A percentile compares a stretch with the other conserved stretches of the same genome.
phyloP scores from a whole-genome alignment of 2,888 invertebrate genomes.

The Diplolepis rosae region DNA sequence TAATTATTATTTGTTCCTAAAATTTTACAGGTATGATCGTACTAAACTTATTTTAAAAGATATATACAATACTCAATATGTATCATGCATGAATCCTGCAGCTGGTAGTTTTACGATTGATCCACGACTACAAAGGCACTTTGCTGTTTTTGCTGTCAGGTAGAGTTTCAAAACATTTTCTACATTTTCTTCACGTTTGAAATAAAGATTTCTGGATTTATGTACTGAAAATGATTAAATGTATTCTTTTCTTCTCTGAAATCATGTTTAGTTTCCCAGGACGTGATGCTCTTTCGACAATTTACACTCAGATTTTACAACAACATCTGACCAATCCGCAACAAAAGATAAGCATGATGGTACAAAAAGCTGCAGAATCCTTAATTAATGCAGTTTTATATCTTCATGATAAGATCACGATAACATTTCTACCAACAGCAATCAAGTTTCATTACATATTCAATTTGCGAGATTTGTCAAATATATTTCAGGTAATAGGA shows the following conservation, averaged over 20 bases:
- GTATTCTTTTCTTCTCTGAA: not conserved
- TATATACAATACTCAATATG: conserved; percentile 94
- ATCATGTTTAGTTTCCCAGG: conserved; percentile 83
- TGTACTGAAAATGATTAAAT: no score
- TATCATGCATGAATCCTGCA: conserved; percentile 97
- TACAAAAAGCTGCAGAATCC: conserved; percentile 78
- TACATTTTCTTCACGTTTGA: no score
- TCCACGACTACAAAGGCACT: conserved; percentile 90
- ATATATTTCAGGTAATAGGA: conserved; percentile 88
- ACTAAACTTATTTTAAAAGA: conserved; percentile 90
- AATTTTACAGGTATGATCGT: conserved; percentile 83
- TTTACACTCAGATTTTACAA: conserved; percentile 87
- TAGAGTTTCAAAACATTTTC: no score
- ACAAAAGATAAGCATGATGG: conserved; percentile 80
- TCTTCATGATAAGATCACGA: conserved; percentile 84
- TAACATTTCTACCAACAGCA: conserved; percentile 92
- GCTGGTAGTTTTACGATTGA: conserved; percentile 96
- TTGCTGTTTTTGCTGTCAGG: conserved; percentile 90
- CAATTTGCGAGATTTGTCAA: conserved; percentile 93
- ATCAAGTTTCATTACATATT: conserved; percentile 96
- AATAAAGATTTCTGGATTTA: no score
- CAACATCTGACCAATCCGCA: conserved; percentile 82
- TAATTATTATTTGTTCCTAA: not conserved
- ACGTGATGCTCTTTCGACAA: conserved; percentile 86
- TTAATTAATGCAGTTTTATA: conserved; percentile 84